Base-by-base conservation (phyloP, 53 echinoderm and acorn worm species). In the Actinopyga echinites region DNA sequence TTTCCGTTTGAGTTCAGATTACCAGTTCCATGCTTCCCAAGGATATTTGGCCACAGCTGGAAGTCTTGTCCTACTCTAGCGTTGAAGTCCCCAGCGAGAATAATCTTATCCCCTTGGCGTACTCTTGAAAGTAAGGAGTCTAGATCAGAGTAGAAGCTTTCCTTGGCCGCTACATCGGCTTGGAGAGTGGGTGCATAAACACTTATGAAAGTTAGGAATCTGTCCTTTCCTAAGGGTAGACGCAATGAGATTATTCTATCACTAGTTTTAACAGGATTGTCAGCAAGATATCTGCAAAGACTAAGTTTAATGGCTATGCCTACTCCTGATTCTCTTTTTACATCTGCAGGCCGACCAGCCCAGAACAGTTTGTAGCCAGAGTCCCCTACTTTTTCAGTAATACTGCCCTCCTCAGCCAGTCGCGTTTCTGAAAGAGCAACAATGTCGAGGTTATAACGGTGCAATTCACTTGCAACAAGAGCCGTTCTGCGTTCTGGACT, bases 1-100 rank as follows among this genome's bases (percentile, higher is more conserved):
- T 64, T 29, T 30, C 79, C 86, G 30, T 86, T 82, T 24, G 26
- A 40, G 58, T 83, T 83, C 0, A 57, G n/a, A 6, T 83, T 56
- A 5, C 86, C 90, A 10, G 32, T 38, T 3, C 90, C 86, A 34
- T 86, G 82, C 44, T 28, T 71, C 6, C 86, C 90, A 43, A 90
- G 53, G 8, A 86, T 56, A 4, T 75, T 57, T 63, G 64, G 43
- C 86, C 83, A 90, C 4, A 22, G 40, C 22, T 45, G 17, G 30
- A n/a, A 56, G 58, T 83, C 86, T 29, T 20, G 15, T 26, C 64
- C 82, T 34, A 82, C 82, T 13, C 42, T 36, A 25, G 82, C 65
- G 7, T 82, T 36, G 8, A 65, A 65, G 40, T 82, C 65, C 26
- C 81, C 62, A 29, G 7, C 11, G 35, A 80, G 5, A 19, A 80